Evolutionary conservation across 2,113 vertebrate genomes (phyloP).

Genomic region (Eulemur macaco): DNA sequence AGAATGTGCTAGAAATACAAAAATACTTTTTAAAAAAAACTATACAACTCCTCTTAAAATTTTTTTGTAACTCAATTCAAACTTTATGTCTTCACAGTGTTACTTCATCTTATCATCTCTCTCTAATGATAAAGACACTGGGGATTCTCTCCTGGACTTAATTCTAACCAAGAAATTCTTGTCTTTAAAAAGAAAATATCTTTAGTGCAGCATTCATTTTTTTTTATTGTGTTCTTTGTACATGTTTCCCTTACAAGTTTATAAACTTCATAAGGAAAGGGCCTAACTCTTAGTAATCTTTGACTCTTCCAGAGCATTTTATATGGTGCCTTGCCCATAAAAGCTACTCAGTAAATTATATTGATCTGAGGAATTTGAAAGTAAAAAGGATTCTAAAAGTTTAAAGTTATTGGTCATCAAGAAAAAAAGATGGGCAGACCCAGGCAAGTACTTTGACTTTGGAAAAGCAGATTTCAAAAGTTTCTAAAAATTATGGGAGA

Average conservation of each 20-base stretch:
- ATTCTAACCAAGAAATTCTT: background rate
- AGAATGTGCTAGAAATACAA: background rate
- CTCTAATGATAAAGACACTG: background rate
- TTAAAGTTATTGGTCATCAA: background rate
- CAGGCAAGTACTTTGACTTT: background rate
- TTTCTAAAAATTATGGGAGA: background rate
- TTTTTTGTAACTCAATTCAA: background rate
- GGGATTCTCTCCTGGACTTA: background rate
- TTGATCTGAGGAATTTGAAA: background rate
- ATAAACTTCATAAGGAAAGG: background rate
- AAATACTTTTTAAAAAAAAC: background rate
- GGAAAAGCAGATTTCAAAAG: background rate
- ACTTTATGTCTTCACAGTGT: background rate
- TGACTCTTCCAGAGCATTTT: background rate
- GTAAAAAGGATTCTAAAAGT: background rate
- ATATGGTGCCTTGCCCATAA: background rate
- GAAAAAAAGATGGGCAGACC: background rate
- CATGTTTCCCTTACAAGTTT: background rate
- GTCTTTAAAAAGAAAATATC: background rate
- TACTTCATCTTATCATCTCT: background rate
- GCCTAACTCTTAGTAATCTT: background rate
- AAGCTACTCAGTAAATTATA: background rate
- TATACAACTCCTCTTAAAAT: background rate
- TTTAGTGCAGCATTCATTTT: background rate
- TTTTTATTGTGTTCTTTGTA: background rate